Evolutionary conservation across 2,113 vertebrate species (phyloP).

Genomic region (Nycticorax nycticorax): DNA sequence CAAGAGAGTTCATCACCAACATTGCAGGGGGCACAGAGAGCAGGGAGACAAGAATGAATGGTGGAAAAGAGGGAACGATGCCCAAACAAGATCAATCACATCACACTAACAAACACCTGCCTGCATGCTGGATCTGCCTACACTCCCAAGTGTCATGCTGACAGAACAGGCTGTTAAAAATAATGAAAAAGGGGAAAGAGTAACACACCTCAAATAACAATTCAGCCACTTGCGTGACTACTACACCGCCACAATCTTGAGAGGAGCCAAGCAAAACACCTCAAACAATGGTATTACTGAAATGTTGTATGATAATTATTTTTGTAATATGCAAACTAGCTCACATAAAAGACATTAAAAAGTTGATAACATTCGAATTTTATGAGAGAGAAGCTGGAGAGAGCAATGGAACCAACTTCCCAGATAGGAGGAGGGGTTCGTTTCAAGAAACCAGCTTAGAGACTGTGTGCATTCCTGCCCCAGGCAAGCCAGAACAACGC

Average conservation of each 20-base stretch:
- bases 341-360: not conserved
- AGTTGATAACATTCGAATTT: not conserved
- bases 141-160: fast-evolving
- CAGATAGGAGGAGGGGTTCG: not conserved
- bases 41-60: not conserved
- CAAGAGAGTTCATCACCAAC: not conserved
- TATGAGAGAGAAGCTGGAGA: not conserved
- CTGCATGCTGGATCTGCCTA: not conserved
- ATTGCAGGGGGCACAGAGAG: not conserved
- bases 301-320: not conserved
- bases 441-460: not conserved
- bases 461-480: not conserved
- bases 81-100: not conserved
- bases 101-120: not conserved
- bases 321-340: not conserved
- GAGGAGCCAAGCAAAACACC: not conserved
- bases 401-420: not conserved
- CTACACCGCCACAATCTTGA: not conserved
- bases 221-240: not conserved
- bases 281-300: not conserved
- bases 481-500: not conserved
- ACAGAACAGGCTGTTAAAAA: not conserved
- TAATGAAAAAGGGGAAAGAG: not conserved
- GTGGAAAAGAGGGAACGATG: not conserved
- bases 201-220: not conserved